Base-by-base conservation (phyloP, 2,797 vertebrate species). In the Bovichtus diacanthus region DNA sequence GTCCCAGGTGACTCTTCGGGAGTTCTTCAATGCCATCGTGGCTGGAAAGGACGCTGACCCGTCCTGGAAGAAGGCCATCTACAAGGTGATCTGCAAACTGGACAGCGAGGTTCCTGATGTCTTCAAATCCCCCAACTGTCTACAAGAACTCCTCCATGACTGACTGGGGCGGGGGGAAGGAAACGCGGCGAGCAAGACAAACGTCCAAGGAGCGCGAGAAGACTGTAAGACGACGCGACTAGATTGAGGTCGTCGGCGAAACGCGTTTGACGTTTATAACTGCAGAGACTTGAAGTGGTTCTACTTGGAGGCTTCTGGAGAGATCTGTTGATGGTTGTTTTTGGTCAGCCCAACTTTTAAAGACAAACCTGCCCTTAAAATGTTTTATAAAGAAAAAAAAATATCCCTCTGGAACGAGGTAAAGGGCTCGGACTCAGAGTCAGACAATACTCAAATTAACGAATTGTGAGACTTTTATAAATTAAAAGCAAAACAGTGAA, bases 61-160 rank as follows among this genome's bases (percentile, higher is more conserved):
- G 86, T 99, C 98, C 93, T 99, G 98, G 98, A 99, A 99, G 96
- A 99, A 99, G 96, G 98, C 98, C 94, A 99, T 99, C 93, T 99
- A 99, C 96, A 99, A 99, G 96, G 98, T 99, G 94, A 99, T 99
- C 96, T 99, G 98, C 95, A 99, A 99, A 93, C 95, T 99, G 95
- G 98, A 99, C 96, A 98, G 97, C 85, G 98, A 99, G 88, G 97
- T 99, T 88, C 98, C 98, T 2, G 98, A 99, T 81, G 95, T 99
- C 94, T 99, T 99, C 95, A 99, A 99, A 92, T 99, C 98, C 82
- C 98, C 98, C 76, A 99, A 97, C 95, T 99, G 98, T 94, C 97
- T 99, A 93, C 98, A 99, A 93, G 98, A 99, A 87, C 97, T 99
- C 83, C 97, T 99, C 88, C 98, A 99, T 68, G 98, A 99, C 95